Conservation (phyloP, 1,140 invertebrate genomes). For the Archivesica marissinica region DNA sequence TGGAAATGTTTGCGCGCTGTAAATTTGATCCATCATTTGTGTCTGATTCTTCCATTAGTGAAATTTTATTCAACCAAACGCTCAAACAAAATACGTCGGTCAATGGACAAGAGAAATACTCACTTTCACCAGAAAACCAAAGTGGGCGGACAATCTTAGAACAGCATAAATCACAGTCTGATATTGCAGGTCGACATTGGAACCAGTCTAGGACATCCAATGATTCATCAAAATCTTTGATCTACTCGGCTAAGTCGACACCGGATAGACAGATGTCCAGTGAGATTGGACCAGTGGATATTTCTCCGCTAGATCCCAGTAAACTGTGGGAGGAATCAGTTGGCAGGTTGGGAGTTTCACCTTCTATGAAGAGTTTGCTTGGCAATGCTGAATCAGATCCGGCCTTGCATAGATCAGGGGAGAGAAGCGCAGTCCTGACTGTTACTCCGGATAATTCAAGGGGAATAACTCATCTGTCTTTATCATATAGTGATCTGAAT, state of each 20-base stretch:
- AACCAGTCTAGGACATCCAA: slow-evolving; percentile 21
- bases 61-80: slow-evolving; percentile 40
- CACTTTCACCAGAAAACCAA: slow-evolving; percentile 10
- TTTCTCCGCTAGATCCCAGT: slow-evolving; percentile 69
- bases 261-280: not conserved
- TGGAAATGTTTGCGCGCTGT: slow-evolving; percentile 52
- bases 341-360: slow-evolving; percentile 7
- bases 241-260: not conserved
- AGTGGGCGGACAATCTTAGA: not conserved
- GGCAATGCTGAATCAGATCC: slow-evolving; percentile 19
- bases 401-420: slow-evolving; percentile 9
- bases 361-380: slow-evolving; percentile 7
- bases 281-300: not conserved
- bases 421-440: slow-evolving; percentile 32
- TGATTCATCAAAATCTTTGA: slow-evolving; percentile 29
- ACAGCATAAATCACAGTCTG: slow-evolving; percentile 9
- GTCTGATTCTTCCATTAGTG: slow-evolving; percentile 35
- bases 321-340: slow-evolving; percentile 70
- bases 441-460: slow-evolving; percentile 24
- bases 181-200: not conserved
- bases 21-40: slow-evolving; percentile 53
- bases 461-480: slow-evolving; percentile 45
- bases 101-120: not conserved
- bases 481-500: slow-evolving; percentile 47
- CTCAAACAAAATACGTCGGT: not conserved